Evolutionary conservation across 1,140 invertebrate species (phyloP).

Genomic region (Mercenaria mercenaria): DNA sequence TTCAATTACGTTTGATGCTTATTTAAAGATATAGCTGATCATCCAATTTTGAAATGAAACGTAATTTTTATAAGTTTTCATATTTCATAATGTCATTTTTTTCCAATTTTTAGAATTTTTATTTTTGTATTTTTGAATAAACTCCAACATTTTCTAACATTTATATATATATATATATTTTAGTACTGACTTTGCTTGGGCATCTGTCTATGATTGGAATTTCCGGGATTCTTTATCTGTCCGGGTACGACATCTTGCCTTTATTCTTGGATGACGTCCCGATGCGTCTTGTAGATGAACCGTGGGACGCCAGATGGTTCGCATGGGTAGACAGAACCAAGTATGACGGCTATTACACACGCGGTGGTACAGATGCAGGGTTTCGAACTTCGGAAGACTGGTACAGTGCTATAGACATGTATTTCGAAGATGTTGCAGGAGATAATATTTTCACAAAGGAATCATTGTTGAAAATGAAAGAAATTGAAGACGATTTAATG

Average conservation of each 20-base stretch:
- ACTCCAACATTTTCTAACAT: no score
- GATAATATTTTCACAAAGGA: constrained; percentile 63
- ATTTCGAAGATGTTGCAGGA: constrained; percentile 10
- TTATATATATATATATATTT: no score
- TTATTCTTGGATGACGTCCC: constrained; percentile 67
- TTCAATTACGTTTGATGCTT: no score
- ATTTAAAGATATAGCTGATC: no score
- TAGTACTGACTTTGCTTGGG: constrained; percentile 22
- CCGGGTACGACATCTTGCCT: constrained; percentile 73
- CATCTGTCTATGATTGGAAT: constrained; percentile 70
- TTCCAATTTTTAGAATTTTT: no score
- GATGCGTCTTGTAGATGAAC: constrained; percentile 54
- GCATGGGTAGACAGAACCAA: constrained; percentile 59
- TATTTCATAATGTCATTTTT: no score
- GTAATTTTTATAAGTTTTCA: no score
- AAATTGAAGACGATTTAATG: constrained; percentile 61
- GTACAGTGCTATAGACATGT: background rate
- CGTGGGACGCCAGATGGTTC: constrained; percentile 52
- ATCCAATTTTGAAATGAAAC: no score
- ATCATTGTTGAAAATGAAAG: constrained; percentile 47
- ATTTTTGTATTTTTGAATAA: no score
- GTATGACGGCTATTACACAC: background rate
- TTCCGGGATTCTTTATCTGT: constrained; percentile 54
- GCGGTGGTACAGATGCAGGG: background rate
- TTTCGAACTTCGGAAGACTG: background rate